Evolutionary conservation across 2,113 vertebrate genomes (phyloP).

Genomic region (Micronycteris hirsuta): DNA sequence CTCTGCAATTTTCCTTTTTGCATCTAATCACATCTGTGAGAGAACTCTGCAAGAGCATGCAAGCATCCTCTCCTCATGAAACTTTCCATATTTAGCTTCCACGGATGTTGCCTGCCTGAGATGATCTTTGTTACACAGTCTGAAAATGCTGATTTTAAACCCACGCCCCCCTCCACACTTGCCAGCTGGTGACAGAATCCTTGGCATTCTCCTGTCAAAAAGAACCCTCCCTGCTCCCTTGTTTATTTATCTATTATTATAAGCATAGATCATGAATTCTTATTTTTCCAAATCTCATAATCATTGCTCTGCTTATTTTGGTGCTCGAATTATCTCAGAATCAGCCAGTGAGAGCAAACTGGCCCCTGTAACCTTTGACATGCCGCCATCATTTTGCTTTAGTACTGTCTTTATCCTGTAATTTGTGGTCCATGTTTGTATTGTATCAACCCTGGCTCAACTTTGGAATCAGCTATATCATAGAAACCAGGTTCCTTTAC

Average conservation of each 20-base stretch:
- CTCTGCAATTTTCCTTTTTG: not conserved
- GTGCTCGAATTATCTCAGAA: not conserved
- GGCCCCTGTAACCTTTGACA: not conserved
- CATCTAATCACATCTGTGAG: too few species aligned
- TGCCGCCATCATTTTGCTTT: not conserved
- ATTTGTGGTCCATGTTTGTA: not conserved
- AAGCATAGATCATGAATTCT: rapidly evolving
- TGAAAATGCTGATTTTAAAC: not conserved
- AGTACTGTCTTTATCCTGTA: not conserved
- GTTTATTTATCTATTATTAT: not conserved
- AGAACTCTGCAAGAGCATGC: rapidly evolving
- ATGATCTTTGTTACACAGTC: not conserved
- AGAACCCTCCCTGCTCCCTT: rapidly evolving
- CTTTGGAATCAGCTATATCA: not conserved
- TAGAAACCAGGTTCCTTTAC: not conserved
- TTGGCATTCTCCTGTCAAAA: not conserved
- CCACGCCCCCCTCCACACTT: too few species aligned
- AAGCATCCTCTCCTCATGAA: not conserved
- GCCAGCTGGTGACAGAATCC: not conserved
- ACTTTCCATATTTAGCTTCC: too few species aligned
- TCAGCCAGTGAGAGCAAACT: not conserved
- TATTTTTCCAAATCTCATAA: not conserved
- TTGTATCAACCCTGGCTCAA: too few species aligned
- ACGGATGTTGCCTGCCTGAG: not conserved
- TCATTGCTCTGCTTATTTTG: not conserved